Base-by-base conservation (phyloP, 2,888 invertebrate species). In the Drosophila atripex region DNA sequence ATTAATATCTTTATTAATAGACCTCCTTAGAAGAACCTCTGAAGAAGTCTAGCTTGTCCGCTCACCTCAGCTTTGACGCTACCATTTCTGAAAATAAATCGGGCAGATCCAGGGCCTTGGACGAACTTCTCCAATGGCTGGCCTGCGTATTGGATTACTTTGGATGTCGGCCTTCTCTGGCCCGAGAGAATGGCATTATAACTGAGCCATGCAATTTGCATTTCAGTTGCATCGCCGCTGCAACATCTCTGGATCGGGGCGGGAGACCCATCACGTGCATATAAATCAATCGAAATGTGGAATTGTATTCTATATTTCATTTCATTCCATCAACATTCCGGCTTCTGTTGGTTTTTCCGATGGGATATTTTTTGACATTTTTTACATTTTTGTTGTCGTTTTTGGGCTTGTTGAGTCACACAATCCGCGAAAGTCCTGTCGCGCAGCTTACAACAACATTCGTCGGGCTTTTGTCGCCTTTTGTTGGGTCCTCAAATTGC, bases 401-500 rank as follows among this genome's bases (percentile, higher is more conserved):
- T 35, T 51, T 55, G 25, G 14, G 30, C 30, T 59, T 45, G 59
- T 53, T 68, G 68, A 68, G 69, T 68, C 64, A 68, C 69, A 53
- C 54, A 65, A 65, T 68, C 64, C 64, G 64, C 64, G 64, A 65
- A 54, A 65, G 68, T 65, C 68, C 64, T 65, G 55, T 30, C 72
- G 69, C 59, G 60, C 30, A 25, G 54, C 63, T 72, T 51, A 63
- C 55, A 39, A 39, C 41, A 50, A 46, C 57, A 39, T 60, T 51
- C 57, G 30, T 54, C 25, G 68, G 64, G 87, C 82, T 82, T 76
- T 86, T 78, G 86, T 76, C 86, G 82, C 82, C 86, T 88, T 86
- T 76, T 76, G 71, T 65, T 72, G 56, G 61, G 57, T 70, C 55
- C 78, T 82, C 70, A 83, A 82, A 82, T 88, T 82, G 88, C 88